These are phyloP conservation scores for Strigops habroptila DNA, from an alignment of 2,113 vertebrate species.

Conservation along the genomic window DNA sequence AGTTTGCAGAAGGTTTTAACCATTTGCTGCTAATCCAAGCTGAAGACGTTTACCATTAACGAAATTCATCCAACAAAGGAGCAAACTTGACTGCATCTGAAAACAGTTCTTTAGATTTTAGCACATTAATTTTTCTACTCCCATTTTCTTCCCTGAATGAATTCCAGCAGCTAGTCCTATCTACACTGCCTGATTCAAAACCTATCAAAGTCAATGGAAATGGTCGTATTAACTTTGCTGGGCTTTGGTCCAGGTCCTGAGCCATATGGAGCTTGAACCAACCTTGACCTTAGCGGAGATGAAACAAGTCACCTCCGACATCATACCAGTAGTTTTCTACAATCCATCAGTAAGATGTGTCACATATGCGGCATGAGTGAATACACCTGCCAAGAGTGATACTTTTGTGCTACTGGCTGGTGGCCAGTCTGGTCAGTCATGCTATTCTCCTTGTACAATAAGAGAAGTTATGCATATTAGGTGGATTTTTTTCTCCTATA, in stretches of 20 bases:
- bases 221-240: conserved; percentile 11
- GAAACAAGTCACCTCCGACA: conserved; percentile 30
- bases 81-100: neutral
- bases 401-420: neutral
- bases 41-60: neutral
- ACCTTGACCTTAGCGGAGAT: conserved; percentile 35
- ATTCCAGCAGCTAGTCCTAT: neutral
- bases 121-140: neutral
- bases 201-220: conserved; percentile 21
- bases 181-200: neutral
- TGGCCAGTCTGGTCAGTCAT: conserved; percentile 25
- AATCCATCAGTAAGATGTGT: conserved; percentile 37
- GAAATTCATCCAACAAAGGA: neutral
- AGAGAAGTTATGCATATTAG: neutral
- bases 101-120: neutral
- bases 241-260: conserved; percentile 48
- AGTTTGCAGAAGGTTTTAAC: neutral
- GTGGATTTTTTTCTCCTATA: neutral
- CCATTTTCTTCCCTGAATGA: neutral
- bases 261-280: conserved; percentile 21
- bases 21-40: neutral
- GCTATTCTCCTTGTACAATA: neutral
- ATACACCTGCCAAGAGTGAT: conserved; percentile 9
- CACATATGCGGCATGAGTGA: conserved; percentile 15
- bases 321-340: neutral